A percentile compares a stretch with the other conserved stretches of the same genome.
These are phyloP conservation scores for Phylloscopus trochiloides DNA, from an alignment of 2,113 vertebrate species.

Conservation along the genomic window DNA sequence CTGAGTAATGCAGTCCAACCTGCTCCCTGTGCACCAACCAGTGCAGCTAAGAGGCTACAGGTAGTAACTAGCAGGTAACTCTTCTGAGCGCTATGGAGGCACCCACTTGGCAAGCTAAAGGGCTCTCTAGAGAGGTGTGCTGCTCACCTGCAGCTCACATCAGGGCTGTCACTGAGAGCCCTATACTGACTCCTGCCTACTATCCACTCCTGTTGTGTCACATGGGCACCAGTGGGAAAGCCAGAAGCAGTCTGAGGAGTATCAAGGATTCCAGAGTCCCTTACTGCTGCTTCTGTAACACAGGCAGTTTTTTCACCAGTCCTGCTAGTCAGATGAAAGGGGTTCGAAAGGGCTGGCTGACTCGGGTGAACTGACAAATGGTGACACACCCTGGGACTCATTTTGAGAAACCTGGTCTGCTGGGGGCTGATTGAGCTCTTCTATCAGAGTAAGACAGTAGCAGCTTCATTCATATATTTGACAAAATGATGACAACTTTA, in stretches of 20 bases:
- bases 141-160: neutral
- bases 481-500: neutral
- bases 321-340: neutral
- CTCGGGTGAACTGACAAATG: neutral
- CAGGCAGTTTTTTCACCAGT: neutral
- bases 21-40: too few species aligned
- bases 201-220: neutral
- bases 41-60: neutral
- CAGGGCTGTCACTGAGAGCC: rapidly evolving
- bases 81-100: rapidly evolving
- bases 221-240: too few species aligned
- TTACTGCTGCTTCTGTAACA: too few species aligned
- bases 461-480: neutral
- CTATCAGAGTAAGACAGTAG: neutral
- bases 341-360: neutral
- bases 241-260: neutral
- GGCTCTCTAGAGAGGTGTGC: neutral
- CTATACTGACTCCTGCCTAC: neutral
- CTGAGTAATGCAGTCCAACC: neutral
- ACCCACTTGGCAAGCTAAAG: neutral
- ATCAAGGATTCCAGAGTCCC: neutral
- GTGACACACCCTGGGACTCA: neutral
- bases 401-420: neutral
- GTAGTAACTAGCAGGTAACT: neutral
- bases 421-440: neutral